phyloP scores from a whole-genome alignment of 2,888 invertebrate genomes.

The Salpingus planirostris region DNA sequence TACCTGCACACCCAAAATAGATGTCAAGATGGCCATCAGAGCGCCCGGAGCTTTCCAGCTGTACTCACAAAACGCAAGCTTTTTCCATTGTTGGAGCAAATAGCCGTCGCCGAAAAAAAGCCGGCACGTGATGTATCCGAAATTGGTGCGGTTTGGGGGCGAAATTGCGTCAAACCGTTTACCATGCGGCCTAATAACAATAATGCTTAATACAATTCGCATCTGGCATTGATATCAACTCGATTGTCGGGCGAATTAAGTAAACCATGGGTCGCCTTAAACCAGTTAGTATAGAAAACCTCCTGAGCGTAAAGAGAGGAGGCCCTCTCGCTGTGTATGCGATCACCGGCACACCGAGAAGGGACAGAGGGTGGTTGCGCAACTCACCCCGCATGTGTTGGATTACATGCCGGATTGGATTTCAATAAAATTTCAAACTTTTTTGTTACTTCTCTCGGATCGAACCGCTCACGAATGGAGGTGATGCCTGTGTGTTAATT shows the following conservation, averaged over 20 bases:
- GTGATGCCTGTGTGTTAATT: slow-evolving; percentile 16
- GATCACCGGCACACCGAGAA: slow-evolving; percentile 17
- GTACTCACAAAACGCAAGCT: no score
- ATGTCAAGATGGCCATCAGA: slow-evolving; percentile 22
- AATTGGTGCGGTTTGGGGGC: no score
- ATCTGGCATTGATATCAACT: slow-evolving; percentile 42
- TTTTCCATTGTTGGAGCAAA: no score
- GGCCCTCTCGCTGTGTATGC: slow-evolving; percentile 3
- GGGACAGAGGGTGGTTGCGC: slow-evolving; percentile 33
- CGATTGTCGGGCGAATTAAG: slow-evolving; percentile 37
- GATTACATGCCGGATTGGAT: slow-evolving; percentile 37
- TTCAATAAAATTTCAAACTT: slow-evolving; percentile 24
- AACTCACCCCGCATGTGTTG: slow-evolving; percentile 33
- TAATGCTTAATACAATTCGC: slow-evolving; percentile 29
- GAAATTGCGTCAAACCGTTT: slow-evolving; percentile 5
- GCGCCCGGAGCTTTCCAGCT: no score
- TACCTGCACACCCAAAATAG: slow-evolving; percentile 18
- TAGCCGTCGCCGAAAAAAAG: no score
- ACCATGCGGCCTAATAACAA: no score
- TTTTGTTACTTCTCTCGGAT: slow-evolving; percentile 25
- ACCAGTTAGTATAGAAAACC: slow-evolving; percentile 41
- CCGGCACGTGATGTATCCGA: no score
- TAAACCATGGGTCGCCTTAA: slow-evolving; percentile 38
- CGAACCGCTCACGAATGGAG: no score
- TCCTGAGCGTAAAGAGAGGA: slow-evolving; percentile 37